Conservation (phyloP, 2,113 vertebrate species). For the Phaetusa simplex region DNA sequence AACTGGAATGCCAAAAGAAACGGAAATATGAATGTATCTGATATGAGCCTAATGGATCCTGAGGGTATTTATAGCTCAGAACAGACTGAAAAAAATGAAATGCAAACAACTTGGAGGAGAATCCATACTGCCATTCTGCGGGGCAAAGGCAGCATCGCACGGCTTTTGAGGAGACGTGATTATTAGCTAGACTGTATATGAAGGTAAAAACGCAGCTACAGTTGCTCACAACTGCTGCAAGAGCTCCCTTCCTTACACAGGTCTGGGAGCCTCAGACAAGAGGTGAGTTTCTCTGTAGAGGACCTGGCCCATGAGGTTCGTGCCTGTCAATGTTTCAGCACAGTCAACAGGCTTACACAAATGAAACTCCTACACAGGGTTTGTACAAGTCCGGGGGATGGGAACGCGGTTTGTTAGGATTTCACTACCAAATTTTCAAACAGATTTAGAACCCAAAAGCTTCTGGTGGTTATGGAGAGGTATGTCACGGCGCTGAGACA, state of each 20-base stretch:
- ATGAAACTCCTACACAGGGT: not conserved
- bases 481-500: not conserved
- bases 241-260: not conserved
- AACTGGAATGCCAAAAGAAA: conserved; percentile 50
- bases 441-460: not conserved
- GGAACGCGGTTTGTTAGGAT: not conserved
- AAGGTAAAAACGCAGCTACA: not conserved
- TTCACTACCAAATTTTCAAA: not conserved
- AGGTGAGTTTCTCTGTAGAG: not conserved
- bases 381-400: not conserved
- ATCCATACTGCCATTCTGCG: not conserved
- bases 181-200: not conserved
- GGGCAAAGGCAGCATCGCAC: not conserved
- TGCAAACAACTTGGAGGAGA: not conserved
- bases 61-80: conserved; percentile 3
- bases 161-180: not conserved
- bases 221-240: not conserved
- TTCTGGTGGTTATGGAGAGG: not conserved
- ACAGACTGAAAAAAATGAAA: not conserved
- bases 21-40: conserved; percentile 40
- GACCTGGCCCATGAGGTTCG: not conserved
- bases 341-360: not conserved
- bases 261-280: not conserved
- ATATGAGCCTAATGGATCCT: not conserved
- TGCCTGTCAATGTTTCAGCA: rapidly evolving